Conservation (phyloP, 2,888 invertebrate species). For the Choristoneura rosaceana region DNA sequence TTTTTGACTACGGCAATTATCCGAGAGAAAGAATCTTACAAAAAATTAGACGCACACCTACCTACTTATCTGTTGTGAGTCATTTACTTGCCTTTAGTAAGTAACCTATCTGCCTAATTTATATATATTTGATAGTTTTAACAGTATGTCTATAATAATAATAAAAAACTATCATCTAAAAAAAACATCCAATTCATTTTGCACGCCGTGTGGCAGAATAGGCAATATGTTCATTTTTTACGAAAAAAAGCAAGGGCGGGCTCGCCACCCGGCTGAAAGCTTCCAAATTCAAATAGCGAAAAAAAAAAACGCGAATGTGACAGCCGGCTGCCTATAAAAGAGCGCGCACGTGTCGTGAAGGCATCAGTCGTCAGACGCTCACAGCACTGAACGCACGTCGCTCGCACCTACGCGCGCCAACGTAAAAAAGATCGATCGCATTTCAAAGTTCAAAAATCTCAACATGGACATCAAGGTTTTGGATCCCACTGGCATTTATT, state of each 20-base stretch:
- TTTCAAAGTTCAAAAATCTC: slow-evolving; percentile 61
- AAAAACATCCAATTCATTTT: slow-evolving; percentile 12
- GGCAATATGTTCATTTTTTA: slow-evolving; percentile 38
- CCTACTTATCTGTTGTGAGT: no score
- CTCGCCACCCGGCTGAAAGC: slow-evolving; percentile 82
- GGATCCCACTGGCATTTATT: slow-evolving; percentile 81
- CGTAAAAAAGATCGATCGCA: slow-evolving; percentile 81
- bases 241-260: slow-evolving; percentile 68
- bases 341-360: slow-evolving; percentile 72
- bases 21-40: not conserved
- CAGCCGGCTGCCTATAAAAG: slow-evolving; percentile 75
- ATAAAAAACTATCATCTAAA: not conserved
- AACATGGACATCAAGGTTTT: slow-evolving; percentile 79
- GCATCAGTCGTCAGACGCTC: slow-evolving; percentile 73
- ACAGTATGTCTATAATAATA: not conserved
- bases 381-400: slow-evolving; percentile 65
- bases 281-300: slow-evolving; percentile 83
- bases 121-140: not conserved
- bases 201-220: slow-evolving; percentile 23
- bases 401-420: slow-evolving; percentile 61
- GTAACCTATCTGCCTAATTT: not conserved
- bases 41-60: no score
- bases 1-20: not conserved
- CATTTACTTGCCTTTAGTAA: not conserved
- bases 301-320: slow-evolving; percentile 79